Conservation (phyloP, 2,888 invertebrate genomes). For the Rutpela maculata region DNA sequence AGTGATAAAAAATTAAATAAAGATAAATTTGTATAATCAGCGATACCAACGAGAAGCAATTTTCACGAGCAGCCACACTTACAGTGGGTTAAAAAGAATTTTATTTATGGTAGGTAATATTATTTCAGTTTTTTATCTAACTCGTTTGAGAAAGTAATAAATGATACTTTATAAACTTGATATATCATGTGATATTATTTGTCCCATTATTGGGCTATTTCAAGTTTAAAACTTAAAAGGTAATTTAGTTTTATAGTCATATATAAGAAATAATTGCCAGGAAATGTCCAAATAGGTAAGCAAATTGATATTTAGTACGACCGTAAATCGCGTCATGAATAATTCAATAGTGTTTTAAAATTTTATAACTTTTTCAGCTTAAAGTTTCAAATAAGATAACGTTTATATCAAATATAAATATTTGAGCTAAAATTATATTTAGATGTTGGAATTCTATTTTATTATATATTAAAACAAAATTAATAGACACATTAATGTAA, state of each 20-base stretch:
- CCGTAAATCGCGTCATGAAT: not conserved
- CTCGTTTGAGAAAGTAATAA: not conserved
- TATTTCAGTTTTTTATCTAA: not conserved
- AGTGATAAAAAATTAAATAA: no score
- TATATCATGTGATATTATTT: not conserved
- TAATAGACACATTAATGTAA: no score
- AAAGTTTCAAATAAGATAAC: not conserved
- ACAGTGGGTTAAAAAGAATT: no score
- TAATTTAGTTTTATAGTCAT: conserved; percentile 7
- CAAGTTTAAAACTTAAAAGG: not conserved
- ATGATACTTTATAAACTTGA: not conserved
- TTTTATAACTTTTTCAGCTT: not conserved
- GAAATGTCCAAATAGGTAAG: conserved; percentile 3
- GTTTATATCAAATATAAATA: no score
- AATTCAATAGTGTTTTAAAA: not conserved
- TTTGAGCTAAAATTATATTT: not conserved
- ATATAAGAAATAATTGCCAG: not conserved
- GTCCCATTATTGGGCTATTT: not conserved
- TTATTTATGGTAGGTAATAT: not conserved
- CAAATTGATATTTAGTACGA: conserved; percentile 1
- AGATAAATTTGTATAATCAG: no score
- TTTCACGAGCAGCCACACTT: no score
- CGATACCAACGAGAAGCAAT: no score
- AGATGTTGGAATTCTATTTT: not conserved
- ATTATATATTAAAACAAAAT: no score